Percentiles rank a stretch among this genome's conserved stretches.
These are phyloP conservation scores for Drosophila sordidula DNA, from an alignment of 2,888 invertebrate genomes.

Conservation along the genomic window DNA sequence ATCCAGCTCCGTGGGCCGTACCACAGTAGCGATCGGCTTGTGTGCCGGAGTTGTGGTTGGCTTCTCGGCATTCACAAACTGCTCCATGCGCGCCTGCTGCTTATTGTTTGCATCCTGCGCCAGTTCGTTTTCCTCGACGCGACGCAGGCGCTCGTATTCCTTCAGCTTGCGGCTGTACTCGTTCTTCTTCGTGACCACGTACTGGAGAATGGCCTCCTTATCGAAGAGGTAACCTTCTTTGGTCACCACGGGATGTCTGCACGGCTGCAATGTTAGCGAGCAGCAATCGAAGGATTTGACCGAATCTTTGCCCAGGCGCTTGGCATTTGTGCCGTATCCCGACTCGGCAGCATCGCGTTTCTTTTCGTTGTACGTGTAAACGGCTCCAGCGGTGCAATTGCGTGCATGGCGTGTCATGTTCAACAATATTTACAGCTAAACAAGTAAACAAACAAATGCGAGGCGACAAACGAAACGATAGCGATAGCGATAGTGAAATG, in stretches of 20 bases:
- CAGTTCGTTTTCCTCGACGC: slow-evolving; percentile 90
- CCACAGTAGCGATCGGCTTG: slow-evolving; percentile 49
- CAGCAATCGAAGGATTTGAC: slow-evolving; percentile 98
- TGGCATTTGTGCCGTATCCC: slow-evolving; percentile 92
- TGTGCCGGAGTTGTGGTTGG: slow-evolving; percentile 73
- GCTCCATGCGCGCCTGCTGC: slow-evolving; percentile 89
- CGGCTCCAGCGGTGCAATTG: slow-evolving; percentile 99
- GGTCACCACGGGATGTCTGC: slow-evolving; percentile 95
- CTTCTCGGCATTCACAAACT: slow-evolving; percentile 93
- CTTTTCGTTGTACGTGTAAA: slow-evolving; percentile 99
- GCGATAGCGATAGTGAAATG: slow-evolving; percentile 1
- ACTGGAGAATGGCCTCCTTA: slow-evolving; percentile 98
- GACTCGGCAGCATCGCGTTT: slow-evolving; percentile 97
- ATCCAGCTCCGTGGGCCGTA: slow-evolving; percentile 24
- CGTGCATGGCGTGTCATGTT: slow-evolving; percentile 97
- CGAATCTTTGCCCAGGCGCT: slow-evolving; percentile 91
- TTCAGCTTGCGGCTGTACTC: slow-evolving; percentile 95
- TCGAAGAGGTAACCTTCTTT: slow-evolving; percentile 97
- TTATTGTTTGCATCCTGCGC: slow-evolving; percentile 86
- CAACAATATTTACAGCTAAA: not conserved
- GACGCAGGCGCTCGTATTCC: slow-evolving; percentile 95
- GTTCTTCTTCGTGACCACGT: slow-evolving; percentile 96
- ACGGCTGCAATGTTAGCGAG: slow-evolving; percentile 97
- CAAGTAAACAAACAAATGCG: slow-evolving; percentile 28
- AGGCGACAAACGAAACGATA: slow-evolving; percentile 3